Evolutionary conservation across 2,113 vertebrate genomes (phyloP).

Genomic region (Ahaetulla prasina): DNA sequence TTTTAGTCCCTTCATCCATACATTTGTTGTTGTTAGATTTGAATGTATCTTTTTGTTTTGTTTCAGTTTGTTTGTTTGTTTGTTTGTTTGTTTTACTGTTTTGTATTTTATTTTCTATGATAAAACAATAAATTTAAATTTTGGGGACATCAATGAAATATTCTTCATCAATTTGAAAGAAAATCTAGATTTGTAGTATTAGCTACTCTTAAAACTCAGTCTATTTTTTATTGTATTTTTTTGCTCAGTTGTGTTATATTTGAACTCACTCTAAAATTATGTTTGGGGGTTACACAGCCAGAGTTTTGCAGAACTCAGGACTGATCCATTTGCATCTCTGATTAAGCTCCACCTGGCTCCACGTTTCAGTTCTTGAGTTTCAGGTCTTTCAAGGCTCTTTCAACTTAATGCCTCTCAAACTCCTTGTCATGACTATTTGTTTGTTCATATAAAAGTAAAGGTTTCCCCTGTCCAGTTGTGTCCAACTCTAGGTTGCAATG

Average conservation of each 20-base stretch:
- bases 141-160: not conserved
- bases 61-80: too few species aligned
- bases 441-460: not conserved
- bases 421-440: not conserved
- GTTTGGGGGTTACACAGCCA: not conserved
- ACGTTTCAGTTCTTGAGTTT: not conserved
- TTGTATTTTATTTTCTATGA: too few species aligned
- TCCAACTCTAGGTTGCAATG: too few species aligned
- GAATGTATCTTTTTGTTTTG: too few species aligned
- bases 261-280: not conserved
- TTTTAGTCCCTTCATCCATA: too few species aligned
- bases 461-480: too few species aligned
- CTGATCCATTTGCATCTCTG: not conserved
- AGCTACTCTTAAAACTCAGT: not conserved
- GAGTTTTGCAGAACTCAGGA: not conserved
- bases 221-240: not conserved
- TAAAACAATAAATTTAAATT: not conserved
- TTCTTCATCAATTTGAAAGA: not conserved
- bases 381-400: not conserved
- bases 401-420: not conserved
- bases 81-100: too few species aligned
- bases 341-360: not conserved
- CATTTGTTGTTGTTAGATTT: too few species aligned
- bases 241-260: not conserved
- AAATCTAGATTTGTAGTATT: not conserved